These are phyloP conservation scores for Calcarius ornatus DNA, from an alignment of 2,113 vertebrate species.

Conservation along the genomic window DNA sequence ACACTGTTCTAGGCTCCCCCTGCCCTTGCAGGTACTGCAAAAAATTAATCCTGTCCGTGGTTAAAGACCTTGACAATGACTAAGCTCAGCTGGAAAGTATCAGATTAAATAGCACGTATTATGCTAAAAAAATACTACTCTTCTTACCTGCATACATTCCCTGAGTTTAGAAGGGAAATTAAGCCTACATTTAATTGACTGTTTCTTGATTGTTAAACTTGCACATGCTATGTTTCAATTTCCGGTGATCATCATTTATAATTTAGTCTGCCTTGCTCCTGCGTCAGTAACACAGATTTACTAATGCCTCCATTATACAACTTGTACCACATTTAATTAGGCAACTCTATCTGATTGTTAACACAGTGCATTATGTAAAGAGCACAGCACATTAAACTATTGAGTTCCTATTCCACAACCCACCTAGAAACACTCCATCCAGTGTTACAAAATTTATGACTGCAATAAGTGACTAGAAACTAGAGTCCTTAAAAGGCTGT, in stretches of 20 bases:
- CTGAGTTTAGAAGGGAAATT: not conserved
- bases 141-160: not conserved
- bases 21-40: rapidly evolving
- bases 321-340: not conserved
- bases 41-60: not conserved
- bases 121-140: not conserved
- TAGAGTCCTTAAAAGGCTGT: not conserved
- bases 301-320: not conserved
- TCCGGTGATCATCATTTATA: not conserved
- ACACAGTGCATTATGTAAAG: not conserved
- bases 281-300: not conserved
- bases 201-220: not conserved
- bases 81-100: not conserved
- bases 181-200: not conserved
- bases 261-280: not conserved
- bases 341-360: not conserved
- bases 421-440: not conserved
- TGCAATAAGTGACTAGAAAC: not conserved
- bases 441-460: not conserved
- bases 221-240: not conserved
- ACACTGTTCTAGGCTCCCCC: not conserved
- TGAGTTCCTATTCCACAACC: not conserved
- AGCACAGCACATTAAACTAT: not conserved
- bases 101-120: not conserved
- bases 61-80: not conserved